These are phyloP conservation scores for Datnioides undecimradiatus DNA, from an alignment of 2,113 vertebrate genomes.

Conservation along the genomic window DNA sequence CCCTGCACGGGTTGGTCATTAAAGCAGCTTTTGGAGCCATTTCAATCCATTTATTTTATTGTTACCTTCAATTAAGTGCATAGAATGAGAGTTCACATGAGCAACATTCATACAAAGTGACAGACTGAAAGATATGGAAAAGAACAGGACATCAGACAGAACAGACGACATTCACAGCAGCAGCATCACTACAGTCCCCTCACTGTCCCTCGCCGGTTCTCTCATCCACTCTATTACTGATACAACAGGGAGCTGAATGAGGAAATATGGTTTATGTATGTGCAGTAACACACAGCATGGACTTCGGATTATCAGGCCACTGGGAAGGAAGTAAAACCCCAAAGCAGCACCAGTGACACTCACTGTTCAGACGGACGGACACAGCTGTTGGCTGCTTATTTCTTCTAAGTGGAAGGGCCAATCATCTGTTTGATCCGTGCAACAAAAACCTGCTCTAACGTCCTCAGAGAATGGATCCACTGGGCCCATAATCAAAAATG, in stretches of 20 bases:
- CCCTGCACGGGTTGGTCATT: not conserved
- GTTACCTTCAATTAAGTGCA: conserved; percentile 46
- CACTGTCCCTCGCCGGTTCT: not conserved
- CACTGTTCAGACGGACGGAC: not conserved
- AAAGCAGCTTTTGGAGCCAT: not conserved
- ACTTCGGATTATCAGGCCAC: not conserved
- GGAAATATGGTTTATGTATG: not conserved
- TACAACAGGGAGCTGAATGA: not conserved
- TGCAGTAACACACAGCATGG: conserved; percentile 4
- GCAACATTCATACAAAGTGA: conserved; percentile 37
- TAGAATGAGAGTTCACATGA: conserved; percentile 46
- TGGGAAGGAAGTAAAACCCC: not conserved
- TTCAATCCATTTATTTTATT: conserved; percentile 54
- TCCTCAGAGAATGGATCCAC: not conserved
- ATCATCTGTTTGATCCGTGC: not conserved
- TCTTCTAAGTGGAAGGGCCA: not conserved
- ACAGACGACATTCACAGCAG: conserved; percentile 30
- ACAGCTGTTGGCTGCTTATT: not conserved
- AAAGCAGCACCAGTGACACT: not conserved
- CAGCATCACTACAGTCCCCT: conserved; percentile 5
- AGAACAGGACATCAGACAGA: conserved; percentile 22
- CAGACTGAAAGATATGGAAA: conserved; percentile 40
- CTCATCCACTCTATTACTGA: not conserved
- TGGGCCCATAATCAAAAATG: not conserved
- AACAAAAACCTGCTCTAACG: not conserved